Percentiles rank a stretch among this genome's conserved stretches.
Evolutionary conservation across 2,888 invertebrate species (phyloP).

Genomic region (Harpagoxenus sublaevis): DNA sequence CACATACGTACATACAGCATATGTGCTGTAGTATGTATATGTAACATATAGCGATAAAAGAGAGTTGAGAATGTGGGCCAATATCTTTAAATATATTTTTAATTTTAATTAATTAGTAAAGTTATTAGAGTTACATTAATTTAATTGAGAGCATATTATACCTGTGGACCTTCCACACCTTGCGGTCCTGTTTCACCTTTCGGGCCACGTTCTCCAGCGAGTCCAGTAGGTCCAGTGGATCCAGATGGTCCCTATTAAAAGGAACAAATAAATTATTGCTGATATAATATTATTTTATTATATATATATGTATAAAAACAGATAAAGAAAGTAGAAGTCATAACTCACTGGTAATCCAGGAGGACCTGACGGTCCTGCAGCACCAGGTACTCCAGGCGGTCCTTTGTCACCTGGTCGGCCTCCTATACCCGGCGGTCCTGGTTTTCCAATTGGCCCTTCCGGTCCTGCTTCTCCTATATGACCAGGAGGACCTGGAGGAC

Average conservation of each 20-base stretch:
- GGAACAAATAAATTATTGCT: background rate
- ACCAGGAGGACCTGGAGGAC: constrained; percentile 90
- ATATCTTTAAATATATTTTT: background rate
- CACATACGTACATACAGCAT: no score
- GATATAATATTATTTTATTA: background rate
- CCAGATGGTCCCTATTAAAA: constrained; percentile 90
- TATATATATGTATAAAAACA: background rate
- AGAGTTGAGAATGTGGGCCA: no score
- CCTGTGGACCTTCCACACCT: constrained; percentile 91
- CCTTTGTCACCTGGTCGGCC: constrained; percentile 93
- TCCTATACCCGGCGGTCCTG: constrained; percentile 90
- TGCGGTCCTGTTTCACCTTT: constrained; percentile 92
- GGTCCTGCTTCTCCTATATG: constrained; percentile 89
- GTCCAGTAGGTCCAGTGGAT: constrained; percentile 89
- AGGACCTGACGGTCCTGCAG: constrained; percentile 89
- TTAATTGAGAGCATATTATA: constrained; percentile 67
- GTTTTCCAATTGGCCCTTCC: constrained; percentile 90
- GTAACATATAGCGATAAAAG: no score
- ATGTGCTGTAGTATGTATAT: no score
- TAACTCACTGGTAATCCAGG: constrained; percentile 90
- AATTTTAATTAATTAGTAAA: constrained; percentile 1
- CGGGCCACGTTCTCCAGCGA: constrained; percentile 91
- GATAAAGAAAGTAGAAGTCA: background rate
- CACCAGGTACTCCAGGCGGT: constrained; percentile 89
- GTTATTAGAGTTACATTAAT: background rate